A percentile compares a stretch with the other conserved stretches of the same genome.
Conservation (phyloP, 2,113 vertebrate genomes). For the Campylorhamphus procurvoides region DNA sequence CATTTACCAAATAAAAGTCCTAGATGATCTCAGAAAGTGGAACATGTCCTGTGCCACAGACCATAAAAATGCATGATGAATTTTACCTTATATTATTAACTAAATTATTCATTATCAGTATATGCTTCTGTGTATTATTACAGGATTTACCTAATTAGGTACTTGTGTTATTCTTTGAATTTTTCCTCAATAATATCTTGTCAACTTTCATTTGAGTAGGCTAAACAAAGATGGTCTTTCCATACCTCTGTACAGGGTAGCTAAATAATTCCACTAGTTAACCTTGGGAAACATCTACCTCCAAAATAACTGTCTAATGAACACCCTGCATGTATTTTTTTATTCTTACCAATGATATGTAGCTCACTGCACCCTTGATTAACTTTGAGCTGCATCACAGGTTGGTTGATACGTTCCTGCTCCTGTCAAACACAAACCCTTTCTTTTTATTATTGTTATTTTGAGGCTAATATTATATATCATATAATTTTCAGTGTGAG, state of each 20-base stretch:
- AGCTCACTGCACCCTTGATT: not conserved
- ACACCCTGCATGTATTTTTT: not conserved
- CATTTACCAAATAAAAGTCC: not conserved
- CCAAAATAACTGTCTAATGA: not conserved
- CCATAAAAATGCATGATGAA: not conserved
- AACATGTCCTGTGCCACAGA: not conserved
- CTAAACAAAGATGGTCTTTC: not conserved
- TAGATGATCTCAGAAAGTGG: not conserved
- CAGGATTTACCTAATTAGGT: not conserved
- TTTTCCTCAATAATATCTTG: not conserved
- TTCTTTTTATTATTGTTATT: conserved; percentile 24
- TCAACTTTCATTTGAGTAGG: not conserved
- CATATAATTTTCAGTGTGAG: not conserved
- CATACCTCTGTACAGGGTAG: not conserved
- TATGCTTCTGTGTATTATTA: not conserved
- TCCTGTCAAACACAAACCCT: not conserved
- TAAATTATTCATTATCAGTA: not conserved
- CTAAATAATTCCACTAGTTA: not conserved
- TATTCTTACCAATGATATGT: not conserved
- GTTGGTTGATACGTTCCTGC: not conserved
- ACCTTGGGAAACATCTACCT: not conserved
- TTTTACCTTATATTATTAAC: not conserved
- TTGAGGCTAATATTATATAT: not conserved
- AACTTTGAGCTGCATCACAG: not conserved
- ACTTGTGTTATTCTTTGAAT: not conserved